These are phyloP conservation scores for Drosophila percnosoma DNA, from an alignment of 2,888 invertebrate genomes.

Conservation along the genomic window DNA sequence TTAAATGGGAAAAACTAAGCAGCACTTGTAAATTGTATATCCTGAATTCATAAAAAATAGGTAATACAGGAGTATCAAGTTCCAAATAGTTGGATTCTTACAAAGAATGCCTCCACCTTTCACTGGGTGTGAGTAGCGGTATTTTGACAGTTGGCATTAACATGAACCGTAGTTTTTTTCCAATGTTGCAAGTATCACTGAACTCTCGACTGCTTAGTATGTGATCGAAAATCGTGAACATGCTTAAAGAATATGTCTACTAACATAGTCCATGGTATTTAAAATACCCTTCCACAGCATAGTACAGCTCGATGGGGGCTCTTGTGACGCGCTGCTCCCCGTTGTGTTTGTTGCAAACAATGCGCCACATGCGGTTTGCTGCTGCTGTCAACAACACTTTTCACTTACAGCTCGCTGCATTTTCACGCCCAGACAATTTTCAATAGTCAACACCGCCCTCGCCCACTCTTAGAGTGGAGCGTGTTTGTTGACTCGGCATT, in stretches of 20 bases:
- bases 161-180: background rate
- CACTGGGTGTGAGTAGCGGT: background rate
- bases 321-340: background rate
- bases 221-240: background rate
- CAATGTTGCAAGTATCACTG: background rate
- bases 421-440: conserved; percentile 29
- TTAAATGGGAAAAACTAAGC: background rate
- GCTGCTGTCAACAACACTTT: conserved; percentile 37
- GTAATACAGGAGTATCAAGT: background rate
- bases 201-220: background rate
- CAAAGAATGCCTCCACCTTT: background rate
- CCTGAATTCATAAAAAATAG: background rate
- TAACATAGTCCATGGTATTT: background rate
- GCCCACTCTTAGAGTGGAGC: background rate
- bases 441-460: background rate
- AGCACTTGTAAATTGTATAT: background rate
- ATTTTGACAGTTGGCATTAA: background rate
- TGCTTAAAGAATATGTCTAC: background rate
- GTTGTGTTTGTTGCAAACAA: conserved; percentile 15
- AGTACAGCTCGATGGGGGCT: background rate
- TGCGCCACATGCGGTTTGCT: conserved; percentile 16
- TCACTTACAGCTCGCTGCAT: conserved; percentile 18
- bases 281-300: background rate
- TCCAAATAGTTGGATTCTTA: background rate
- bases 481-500: background rate